Percentiles rank a stretch among this genome's conserved stretches.
Evolutionary conservation across 2,888 invertebrate genomes (phyloP).

Genomic region (Cerastoderma edule): DNA sequence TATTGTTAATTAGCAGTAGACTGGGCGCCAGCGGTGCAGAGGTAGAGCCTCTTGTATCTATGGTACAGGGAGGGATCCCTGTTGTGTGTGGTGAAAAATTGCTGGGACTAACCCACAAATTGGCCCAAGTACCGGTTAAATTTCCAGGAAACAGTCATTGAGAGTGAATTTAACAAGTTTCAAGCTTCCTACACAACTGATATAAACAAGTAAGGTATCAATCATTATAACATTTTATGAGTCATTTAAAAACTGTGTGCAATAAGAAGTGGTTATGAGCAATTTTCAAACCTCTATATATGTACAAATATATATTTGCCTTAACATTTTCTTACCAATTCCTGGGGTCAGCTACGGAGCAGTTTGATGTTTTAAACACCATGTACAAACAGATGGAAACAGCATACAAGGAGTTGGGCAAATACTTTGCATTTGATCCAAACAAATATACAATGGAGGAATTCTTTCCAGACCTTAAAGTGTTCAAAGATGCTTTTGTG

Average conservation of each 20-base stretch:
- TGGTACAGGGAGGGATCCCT: too few relatives aligned
- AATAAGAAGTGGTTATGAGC: not conserved
- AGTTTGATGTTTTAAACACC: conserved; percentile 94
- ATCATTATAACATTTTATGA: not conserved
- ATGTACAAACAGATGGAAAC: conserved; percentile 97
- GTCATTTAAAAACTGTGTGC: not conserved
- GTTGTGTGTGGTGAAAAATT: too few relatives aligned
- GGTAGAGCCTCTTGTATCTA: too few relatives aligned
- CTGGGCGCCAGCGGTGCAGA: too few relatives aligned
- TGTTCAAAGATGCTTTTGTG: conserved; percentile 94
- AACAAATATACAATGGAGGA: conserved; percentile 97
- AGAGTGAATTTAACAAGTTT: too few relatives aligned
- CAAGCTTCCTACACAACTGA: too few relatives aligned
- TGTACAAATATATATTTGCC: conserved; percentile 30
- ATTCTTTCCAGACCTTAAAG: conserved; percentile 97
- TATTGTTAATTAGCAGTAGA: too few relatives aligned
- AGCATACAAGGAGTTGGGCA: conserved; percentile 92
- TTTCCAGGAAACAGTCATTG: too few relatives aligned
- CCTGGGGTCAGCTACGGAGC: conserved; percentile 91
- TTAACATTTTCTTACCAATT: conserved; percentile 84
- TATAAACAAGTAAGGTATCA: too few relatives aligned
- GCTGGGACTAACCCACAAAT: too few relatives aligned
- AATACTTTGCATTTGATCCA: conserved; percentile 96
- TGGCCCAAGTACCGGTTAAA: too few relatives aligned
- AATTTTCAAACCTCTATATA: not conserved